Evolutionary conservation across 2,797 vertebrate genomes (phyloP).

Genomic region (Clarias laeviceps): DNA sequence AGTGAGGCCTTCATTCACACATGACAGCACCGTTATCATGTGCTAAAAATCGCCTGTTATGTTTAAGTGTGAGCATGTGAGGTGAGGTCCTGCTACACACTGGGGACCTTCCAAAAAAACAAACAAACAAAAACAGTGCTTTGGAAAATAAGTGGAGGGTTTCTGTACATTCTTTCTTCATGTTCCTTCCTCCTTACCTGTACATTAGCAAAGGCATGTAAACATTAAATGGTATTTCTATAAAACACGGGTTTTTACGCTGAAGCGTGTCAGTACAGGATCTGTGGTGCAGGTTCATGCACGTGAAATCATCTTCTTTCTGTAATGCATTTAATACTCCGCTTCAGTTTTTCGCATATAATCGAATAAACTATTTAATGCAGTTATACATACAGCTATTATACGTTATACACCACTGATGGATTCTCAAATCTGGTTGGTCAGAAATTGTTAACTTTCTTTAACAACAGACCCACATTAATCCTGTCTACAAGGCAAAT

Average conservation of each 20-base stretch:
- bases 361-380: neutral
- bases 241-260: constrained; percentile 36
- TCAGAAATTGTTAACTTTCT: neutral
- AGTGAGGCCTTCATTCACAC: constrained; percentile 41
- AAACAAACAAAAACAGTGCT: neutral
- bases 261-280: constrained; percentile 54
- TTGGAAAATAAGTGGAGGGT: neutral
- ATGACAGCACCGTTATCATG: neutral
- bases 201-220: constrained; percentile 14
- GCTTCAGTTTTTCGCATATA: neutral
- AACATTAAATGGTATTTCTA: constrained; percentile 41
- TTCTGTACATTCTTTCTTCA: neutral
- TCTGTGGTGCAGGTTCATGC: constrained; percentile 53
- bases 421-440: neutral
- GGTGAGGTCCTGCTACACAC: neutral
- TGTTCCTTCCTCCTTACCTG: neutral
- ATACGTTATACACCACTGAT: neutral
- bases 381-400: neutral
- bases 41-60: constrained; percentile 2
- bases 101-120: neutral
- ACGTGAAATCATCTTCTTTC: neutral
- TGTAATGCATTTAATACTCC: neutral
- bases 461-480: neutral
- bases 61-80: neutral
- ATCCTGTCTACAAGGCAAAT: too few relatives aligned